phyloP scores from a whole-genome alignment of 2,888 invertebrate species.

The Rhagophthalmus giganteus region DNA sequence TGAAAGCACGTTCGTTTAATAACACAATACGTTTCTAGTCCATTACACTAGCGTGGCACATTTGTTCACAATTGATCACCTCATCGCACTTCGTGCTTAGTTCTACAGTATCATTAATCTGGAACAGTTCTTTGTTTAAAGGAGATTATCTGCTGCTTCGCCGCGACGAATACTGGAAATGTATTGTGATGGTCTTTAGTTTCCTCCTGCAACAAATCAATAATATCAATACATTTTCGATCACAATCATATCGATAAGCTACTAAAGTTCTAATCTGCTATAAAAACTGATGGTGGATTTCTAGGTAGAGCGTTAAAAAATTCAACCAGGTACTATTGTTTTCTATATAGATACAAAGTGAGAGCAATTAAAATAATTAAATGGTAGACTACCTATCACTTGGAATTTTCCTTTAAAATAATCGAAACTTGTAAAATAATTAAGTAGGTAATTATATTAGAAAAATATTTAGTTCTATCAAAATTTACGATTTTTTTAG shows the following conservation, averaged over 20 bases:
- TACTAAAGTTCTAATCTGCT: slow-evolving; percentile 31
- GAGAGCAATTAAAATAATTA: no score
- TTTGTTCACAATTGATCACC: slow-evolving; percentile 23
- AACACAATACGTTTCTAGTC: slow-evolving; percentile 16
- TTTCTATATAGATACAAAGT: no score
- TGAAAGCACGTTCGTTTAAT: slow-evolving; percentile 5
- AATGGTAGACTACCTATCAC: no score
- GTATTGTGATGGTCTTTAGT: slow-evolving; percentile 25
- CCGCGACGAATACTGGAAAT: slow-evolving; percentile 17
- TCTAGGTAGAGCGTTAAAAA: slow-evolving; percentile 8
- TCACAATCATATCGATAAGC: slow-evolving; percentile 35
- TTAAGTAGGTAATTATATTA: no score
- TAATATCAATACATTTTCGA: slow-evolving; percentile 39
- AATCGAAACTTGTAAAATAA: no score
- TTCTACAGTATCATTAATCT: slow-evolving; percentile 23
- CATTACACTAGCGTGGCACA: slow-evolving; percentile 23
- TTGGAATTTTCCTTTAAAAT: no score
- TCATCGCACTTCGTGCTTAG: slow-evolving; percentile 10
- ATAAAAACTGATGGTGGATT: slow-evolving; percentile 5
- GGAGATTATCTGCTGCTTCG: slow-evolving; percentile 32
- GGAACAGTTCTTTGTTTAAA: slow-evolving; percentile 29
- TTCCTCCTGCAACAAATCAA: slow-evolving; percentile 40
- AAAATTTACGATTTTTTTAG: no score
- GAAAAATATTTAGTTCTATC: no score
- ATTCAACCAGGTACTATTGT: slow-evolving; percentile 2